phyloP scores from a whole-genome alignment of 2,888 invertebrate species.

The Nycteola revayana region DNA sequence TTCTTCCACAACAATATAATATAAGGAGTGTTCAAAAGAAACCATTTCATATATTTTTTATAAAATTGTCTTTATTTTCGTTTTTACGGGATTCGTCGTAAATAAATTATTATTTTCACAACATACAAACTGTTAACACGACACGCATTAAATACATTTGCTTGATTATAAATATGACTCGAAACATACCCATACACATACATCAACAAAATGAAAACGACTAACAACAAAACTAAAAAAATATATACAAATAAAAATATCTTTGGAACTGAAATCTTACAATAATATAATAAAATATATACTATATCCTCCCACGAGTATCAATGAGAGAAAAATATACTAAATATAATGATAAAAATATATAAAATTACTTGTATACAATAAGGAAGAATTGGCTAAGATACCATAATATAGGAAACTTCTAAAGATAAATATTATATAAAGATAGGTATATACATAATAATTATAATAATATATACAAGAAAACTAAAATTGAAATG shows the following conservation, averaged over 20 bases:
- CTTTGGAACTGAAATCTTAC: slow-evolving; percentile 66
- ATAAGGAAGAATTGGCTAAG: no score
- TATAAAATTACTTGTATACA: slow-evolving; percentile 29
- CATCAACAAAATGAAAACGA: slow-evolving; percentile 38
- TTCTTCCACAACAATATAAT: no score
- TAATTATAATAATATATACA: slow-evolving; percentile 38
- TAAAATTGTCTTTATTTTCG: slow-evolving; percentile 37
- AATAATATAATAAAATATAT: slow-evolving; percentile 30
- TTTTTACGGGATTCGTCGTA: slow-evolving; percentile 59
- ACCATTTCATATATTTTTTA: no score
- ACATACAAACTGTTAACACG: slow-evolving; percentile 35
- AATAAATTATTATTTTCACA: slow-evolving; percentile 45
- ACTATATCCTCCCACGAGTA: slow-evolving; percentile 10
- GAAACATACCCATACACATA: slow-evolving; percentile 50
- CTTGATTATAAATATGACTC: slow-evolving; percentile 61
- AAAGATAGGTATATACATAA: no score
- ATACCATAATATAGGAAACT: no score
- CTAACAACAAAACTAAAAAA: slow-evolving; percentile 26
- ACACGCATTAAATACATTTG: slow-evolving; percentile 34
- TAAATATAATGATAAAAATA: slow-evolving; percentile 6
- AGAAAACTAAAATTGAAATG: slow-evolving; percentile 9
- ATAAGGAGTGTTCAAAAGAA: no score
- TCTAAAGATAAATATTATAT: slow-evolving; percentile 37
- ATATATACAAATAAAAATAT: slow-evolving; percentile 51
- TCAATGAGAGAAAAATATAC: slow-evolving; percentile 11